These are phyloP conservation scores for Agelas oroides DNA, from an alignment of 37 sponge, comb jelly and placozoan species.

Conservation along the genomic window DNA sequence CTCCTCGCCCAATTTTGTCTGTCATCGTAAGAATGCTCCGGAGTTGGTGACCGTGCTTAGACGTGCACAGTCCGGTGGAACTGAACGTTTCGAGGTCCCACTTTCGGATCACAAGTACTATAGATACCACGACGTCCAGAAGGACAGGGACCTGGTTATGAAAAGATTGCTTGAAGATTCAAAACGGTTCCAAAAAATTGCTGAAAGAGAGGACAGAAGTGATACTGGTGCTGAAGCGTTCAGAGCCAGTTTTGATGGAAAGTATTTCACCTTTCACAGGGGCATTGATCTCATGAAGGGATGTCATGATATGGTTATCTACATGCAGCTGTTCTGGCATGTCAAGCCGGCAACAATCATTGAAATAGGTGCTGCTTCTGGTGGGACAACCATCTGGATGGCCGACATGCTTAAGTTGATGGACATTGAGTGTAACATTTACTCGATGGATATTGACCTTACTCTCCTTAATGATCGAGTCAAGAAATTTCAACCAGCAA, in stretches of 20 bases:
- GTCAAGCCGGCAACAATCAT: slow-evolving; percentile 61
- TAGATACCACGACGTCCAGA: too few relatives aligned
- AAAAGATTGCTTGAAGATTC: slow-evolving; percentile 29
- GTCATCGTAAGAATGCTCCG: too few relatives aligned
- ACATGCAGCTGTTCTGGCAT: slow-evolving; percentile 45
- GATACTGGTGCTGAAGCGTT: slow-evolving; percentile 9
- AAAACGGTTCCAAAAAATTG: slow-evolving; percentile 53
- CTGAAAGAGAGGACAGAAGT: slow-evolving; percentile 55
- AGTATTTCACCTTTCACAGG: slow-evolving; percentile 26
- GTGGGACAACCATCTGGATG: slow-evolving; percentile 65
- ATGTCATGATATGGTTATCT: slow-evolving; percentile 26
- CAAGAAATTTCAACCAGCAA: slow-evolving; percentile 42
- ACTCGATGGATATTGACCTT: slow-evolving; percentile 59
- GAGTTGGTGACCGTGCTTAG: too few relatives aligned
- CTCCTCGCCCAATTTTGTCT: too few relatives aligned
- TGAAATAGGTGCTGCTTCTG: slow-evolving; percentile 64
- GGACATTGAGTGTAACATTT: slow-evolving; percentile 32
- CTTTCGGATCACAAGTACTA: too few relatives aligned
- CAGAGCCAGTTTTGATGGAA: slow-evolving; percentile 1
- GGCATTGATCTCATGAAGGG: slow-evolving; percentile 22
- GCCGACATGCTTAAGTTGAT: slow-evolving; percentile 40
- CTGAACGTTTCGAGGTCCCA: too few relatives aligned
- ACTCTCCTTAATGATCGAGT: slow-evolving; percentile 25
- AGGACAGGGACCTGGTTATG: too few relatives aligned
- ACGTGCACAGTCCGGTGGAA: too few relatives aligned